phyloP scores from a whole-genome alignment of 1,140 invertebrate species.

The Drosophila aff. region DNA sequence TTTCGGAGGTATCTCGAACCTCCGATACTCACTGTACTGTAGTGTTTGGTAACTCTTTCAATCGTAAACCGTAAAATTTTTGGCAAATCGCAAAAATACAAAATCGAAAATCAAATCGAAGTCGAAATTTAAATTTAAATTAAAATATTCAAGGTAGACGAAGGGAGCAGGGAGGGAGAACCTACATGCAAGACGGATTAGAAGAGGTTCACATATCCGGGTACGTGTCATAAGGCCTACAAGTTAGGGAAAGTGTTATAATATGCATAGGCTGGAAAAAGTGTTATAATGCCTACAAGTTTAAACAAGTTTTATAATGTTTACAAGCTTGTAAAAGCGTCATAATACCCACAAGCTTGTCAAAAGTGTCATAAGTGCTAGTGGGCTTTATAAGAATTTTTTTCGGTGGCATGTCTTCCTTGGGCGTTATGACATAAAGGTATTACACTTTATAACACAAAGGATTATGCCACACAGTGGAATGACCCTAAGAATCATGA shows the following conservation, averaged over 20 bases:
- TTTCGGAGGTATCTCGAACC: not conserved
- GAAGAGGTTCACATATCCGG: slow-evolving; percentile 2
- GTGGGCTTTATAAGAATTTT: not conserved
- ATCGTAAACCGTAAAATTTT: slow-evolving; percentile 38
- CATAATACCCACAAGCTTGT: not conserved
- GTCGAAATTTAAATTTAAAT: slow-evolving; percentile 31
- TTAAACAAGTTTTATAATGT: not conserved
- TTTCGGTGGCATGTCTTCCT: not conserved
- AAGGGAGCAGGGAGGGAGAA: not conserved
- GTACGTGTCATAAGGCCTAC: not conserved
- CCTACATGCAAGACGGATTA: not conserved
- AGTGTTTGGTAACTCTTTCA: slow-evolving; percentile 32
- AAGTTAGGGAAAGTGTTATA: not conserved
- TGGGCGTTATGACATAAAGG: too few species aligned
- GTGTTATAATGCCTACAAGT: too few species aligned
- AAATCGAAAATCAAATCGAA: slow-evolving; percentile 21
- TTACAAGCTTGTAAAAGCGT: not conserved
- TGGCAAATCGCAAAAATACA: slow-evolving; percentile 36
- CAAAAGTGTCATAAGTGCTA: not conserved
- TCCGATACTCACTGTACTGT: slow-evolving; percentile 18
- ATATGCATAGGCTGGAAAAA: too few species aligned
- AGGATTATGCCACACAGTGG: not conserved
- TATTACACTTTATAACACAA: not conserved
- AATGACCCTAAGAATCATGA: not conserved
- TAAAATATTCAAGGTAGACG: slow-evolving; percentile 15